Base-by-base conservation (phyloP, 2,113 vertebrate species). In the Myiagra hebetior region DNA sequence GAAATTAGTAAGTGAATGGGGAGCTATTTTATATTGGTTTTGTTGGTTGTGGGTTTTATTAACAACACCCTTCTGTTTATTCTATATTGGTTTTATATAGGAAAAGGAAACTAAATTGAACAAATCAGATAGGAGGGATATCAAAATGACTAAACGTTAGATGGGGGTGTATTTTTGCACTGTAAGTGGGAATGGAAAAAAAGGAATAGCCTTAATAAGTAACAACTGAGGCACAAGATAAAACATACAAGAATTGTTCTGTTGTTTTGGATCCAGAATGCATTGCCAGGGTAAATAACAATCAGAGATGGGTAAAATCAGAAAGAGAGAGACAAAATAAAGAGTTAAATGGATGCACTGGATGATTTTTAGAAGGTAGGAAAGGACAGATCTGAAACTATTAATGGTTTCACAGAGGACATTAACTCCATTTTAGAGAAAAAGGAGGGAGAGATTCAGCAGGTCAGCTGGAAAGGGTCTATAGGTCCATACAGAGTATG, bases 1-100 rank as follows among this genome's bases (percentile, higher is more conserved):
- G 33, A 89, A 93, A 88, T 90, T 60, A 81, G 18, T 68, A 72
- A 65, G 52, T 82, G 83, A 68, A 64, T 74, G 16, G 28, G 30
- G 33, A 91, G 24, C 26, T 57, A 53, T 68, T 87, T 89, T 68
- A n/a, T 52, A 15, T 37, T 86, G 41, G 6, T 50, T 92, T 92
- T 5, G 0, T 30, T 4, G 0, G 23, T 35, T 79, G 21, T 6
- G 6, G 3, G 15, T 75, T 95, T 89, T 82, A 83, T 76, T 68
- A 80, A 75, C 24, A 80, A 33, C n/a, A 85, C 13, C 22, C 31
- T 1, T 30, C 47, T 59, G 9, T 81, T 84, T 57, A 55, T 35
- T 31, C 6, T 27, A 9, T 65, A 22, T 21, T 49, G 27, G 1
- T 27, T 82, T 84, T n/a, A 26, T 74, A 55, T 62, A 63, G 27